Conservation (phyloP, 1,140 invertebrate genomes). For the Leptinotarsa texana region DNA sequence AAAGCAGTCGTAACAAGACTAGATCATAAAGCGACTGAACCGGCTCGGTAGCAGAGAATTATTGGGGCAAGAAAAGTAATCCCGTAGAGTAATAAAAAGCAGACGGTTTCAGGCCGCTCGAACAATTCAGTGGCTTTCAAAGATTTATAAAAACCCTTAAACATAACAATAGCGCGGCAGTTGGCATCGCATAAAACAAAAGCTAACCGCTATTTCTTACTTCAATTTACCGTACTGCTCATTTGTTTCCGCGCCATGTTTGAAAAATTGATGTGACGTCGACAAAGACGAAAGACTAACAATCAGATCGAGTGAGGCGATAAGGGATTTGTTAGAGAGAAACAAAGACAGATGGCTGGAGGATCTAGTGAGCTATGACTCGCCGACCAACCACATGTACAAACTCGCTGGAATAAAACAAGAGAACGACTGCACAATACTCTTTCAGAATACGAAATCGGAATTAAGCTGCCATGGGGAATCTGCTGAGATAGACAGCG, state of each 20-base stretch:
- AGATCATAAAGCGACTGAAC: constrained; percentile 39
- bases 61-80: constrained; percentile 44
- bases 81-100: constrained; percentile 50
- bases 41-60: constrained; percentile 33
- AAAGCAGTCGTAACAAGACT: constrained; percentile 38
- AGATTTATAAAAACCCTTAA: constrained; percentile 54
- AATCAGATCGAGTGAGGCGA: constrained; percentile 48
- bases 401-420: constrained; percentile 23
- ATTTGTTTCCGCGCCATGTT: constrained; percentile 56
- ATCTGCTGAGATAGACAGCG: background rate
- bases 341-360: constrained; percentile 33
- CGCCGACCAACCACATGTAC: constrained; percentile 48
- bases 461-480: constrained; percentile 17
- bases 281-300: constrained; percentile 54
- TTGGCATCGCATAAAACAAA: constrained; percentile 57
- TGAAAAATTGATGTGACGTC: constrained; percentile 57
- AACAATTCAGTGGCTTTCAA: constrained; percentile 48
- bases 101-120: constrained; percentile 39
- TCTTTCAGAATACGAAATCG: constrained; percentile 48
- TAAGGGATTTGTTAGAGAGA: constrained; percentile 38
- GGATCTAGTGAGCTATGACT: constrained; percentile 46
- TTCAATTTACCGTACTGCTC: constrained; percentile 55
- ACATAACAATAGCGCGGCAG: constrained; percentile 53
- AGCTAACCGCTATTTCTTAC: constrained; percentile 58
- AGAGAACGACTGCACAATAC: constrained; percentile 42